phyloP scores from a whole-genome alignment of 2,797 vertebrate genomes.

The Carduelis carduelis region DNA sequence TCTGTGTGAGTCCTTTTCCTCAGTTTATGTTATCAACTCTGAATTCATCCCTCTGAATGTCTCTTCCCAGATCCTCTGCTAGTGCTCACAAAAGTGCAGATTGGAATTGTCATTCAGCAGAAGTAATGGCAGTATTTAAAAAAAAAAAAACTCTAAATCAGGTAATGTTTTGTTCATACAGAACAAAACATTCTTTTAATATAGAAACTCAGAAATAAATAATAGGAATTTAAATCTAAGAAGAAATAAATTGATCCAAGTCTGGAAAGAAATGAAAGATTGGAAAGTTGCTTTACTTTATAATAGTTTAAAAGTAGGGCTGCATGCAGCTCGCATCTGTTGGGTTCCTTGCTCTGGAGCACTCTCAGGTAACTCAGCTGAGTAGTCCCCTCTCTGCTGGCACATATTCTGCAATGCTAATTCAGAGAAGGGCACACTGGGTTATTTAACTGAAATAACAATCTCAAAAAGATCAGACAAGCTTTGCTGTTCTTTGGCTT shows the following conservation, averaged over 20 bases:
- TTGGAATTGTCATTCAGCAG: neutral
- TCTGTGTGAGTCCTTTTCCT: neutral
- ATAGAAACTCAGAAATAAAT: neutral
- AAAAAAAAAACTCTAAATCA: neutral
- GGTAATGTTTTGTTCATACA: neutral
- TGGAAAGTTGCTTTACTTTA: neutral
- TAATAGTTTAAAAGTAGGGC: neutral
- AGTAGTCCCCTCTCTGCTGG: neutral
- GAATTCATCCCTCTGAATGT: neutral
- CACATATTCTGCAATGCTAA: neutral
- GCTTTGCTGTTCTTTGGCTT: slow-evolving; percentile 17
- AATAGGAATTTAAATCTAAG: neutral
- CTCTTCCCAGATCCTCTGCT: neutral
- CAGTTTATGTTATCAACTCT: neutral
- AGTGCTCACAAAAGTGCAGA: neutral
- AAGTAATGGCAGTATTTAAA: neutral
- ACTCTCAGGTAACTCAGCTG: neutral
- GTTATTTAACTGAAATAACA: neutral
- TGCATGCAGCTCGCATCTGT: neutral
- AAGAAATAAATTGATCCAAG: neutral
- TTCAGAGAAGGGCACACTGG: neutral
- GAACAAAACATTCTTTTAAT: neutral
- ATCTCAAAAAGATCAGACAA: neutral
- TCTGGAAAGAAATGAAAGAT: neutral
- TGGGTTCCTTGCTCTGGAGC: neutral